Evolutionary conservation across 1,140 invertebrate species (phyloP), one percentile per base, ranked within the genome.

Genomic region (Drosophila novamexicana): DNA sequence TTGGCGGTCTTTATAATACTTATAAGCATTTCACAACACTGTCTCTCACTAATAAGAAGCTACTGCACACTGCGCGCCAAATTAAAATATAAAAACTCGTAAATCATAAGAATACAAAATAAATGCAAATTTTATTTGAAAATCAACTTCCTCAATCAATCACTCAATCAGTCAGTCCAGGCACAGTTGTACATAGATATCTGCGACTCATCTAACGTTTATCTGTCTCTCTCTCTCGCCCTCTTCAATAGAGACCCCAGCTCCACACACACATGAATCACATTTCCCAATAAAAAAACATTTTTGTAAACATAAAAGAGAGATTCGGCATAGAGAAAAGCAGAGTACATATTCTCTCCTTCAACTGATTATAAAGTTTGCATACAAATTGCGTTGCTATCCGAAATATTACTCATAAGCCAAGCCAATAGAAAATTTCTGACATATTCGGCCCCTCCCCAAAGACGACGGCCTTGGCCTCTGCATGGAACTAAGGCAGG

Each of bases 401-500:
- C 49, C 49, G 49, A 64, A 64, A 32, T 12, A 53, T 29, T 45
- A 22, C 10, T 45, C 53, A 56, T 37, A 37, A 7, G 16, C 34
- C 29, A 49, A 36, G 16, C 12, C 3, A 53, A 53, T 53, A 36
- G 52, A 54, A 16, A 37, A 36, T 37, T 12, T 37, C 14, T 14
- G n/a, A 36, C 49, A 22, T 29, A 3, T n/a, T 7, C 49, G 12
- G 12, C 29, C n/a, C 22, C 9, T 42, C 54, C 18, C 40, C 53
- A 71, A 65, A 56, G 64, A 59, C 68, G 64, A 65, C 73, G 61
- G 71, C 73, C 73, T 75, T 75, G 73, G 61, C 61, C 68, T 59
- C 45, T 49, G 53, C 49, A 34, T n/a, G 64, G 45, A 12, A 12
- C 58, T 32, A 42, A 18, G 5, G 4, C 52, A 18, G 54, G 34